Percentiles rank a stretch among this genome's conserved stretches.
Evolutionary conservation across 2,113 vertebrate genomes (phyloP).

Genomic region (Macrotis lagotis): DNA sequence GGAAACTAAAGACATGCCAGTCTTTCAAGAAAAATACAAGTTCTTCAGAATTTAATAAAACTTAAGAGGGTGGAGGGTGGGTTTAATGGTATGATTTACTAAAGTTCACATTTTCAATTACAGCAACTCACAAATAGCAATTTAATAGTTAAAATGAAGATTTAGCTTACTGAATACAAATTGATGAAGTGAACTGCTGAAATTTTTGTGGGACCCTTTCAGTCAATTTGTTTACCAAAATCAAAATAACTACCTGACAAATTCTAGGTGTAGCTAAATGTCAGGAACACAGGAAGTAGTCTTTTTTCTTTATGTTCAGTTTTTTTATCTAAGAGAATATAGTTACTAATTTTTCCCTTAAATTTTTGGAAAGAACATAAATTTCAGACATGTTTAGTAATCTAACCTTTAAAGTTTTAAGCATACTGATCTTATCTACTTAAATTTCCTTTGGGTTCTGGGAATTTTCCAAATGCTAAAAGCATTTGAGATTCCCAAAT

Average conservation of each 20-base stretch:
- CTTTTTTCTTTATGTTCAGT: conserved; percentile 42
- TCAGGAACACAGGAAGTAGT: conserved; percentile 12
- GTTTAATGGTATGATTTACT: conserved; percentile 30
- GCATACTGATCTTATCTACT: conserved; percentile 35
- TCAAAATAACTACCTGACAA: conserved; percentile 28
- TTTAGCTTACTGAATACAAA: neutral
- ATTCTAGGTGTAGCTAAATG: neutral
- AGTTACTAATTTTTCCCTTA: conserved; percentile 33
- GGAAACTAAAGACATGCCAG: neutral
- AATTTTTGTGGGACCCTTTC: neutral
- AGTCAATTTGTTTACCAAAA: conserved; percentile 20
- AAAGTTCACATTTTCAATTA: conserved; percentile 39
- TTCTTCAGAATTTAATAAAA: neutral
- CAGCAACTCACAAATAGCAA: conserved; percentile 41
- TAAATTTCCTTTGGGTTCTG: conserved; percentile 45
- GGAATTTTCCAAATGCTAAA: conserved; percentile 18
- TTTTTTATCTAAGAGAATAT: conserved; percentile 34
- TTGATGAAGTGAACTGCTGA: neutral
- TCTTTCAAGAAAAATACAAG: neutral
- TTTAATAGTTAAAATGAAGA: neutral
- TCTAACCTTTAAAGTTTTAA: neutral
- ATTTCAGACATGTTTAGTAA: conserved; percentile 52
- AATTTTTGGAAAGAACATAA: conserved; percentile 57
- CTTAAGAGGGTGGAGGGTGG: neutral
- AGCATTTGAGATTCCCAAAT: neutral